Base-by-base conservation (phyloP, 2,888 invertebrate genomes). In the Cantharis flavilabris region DNA sequence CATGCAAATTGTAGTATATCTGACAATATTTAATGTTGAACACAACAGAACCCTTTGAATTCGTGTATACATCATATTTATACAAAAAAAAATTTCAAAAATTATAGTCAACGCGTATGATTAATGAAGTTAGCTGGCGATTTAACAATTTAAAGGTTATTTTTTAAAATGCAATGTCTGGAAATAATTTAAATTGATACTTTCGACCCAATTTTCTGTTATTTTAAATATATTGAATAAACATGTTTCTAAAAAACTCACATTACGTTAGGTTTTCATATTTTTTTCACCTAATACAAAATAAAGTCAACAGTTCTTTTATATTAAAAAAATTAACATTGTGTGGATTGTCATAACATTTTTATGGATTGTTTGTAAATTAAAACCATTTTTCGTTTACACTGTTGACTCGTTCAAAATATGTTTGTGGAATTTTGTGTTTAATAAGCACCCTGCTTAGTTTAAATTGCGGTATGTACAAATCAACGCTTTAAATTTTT, bases 181-280 rank as follows among this genome's bases (percentile, higher is more conserved):
- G 49, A 26, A 72, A 72, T 75, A 75, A 75, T 75, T 75, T 72
- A 75, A 75, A 75, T 75, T 75, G 71, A 71, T 67, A 67, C 65
- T 20, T 67, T 18, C 18, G 26, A 67, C 65, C 65, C 26, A 67
- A 67, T 67, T 67, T 67, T 49, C 49, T 49, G 49, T 49, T 49
- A 49, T 49, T 49, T n/a, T 13, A 49, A 49, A n/a, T 49, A 0
- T 49, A n/a, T 49, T n/a, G 49, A n/a, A 49, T 49, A 49, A n/a
- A 49, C n/a, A n/a, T 7, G n/a, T 49, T 49, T n/a, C n/a, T 9
- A 49, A 49, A 33, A 33, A 49, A 49, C n/a, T n/a, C n/a, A 49
- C 49, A 49, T 49, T 49, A 49, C n/a, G n/a, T n/a, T 49, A 49
- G 49, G 33, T 33, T 33, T 33, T 49, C n/a, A 33, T 16, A 16